Evolutionary conservation across 2,113 vertebrate species (phyloP), one percentile per base, ranked within the genome.

Genomic region (Hydrolagus affinis): DNA sequence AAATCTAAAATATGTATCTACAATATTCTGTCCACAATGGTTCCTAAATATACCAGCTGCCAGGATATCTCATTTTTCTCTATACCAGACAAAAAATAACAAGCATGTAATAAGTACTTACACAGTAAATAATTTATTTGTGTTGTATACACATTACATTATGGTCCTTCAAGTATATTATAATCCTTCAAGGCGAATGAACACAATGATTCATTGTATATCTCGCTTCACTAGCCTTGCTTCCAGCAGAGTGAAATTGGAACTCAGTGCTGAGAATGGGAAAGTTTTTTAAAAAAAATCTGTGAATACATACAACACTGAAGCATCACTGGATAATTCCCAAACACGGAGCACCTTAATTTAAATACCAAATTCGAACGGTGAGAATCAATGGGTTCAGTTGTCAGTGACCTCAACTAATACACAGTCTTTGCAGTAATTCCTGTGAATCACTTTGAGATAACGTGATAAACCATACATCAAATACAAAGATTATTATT

Each of bases 111-210:
- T 44, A 44, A 75, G 32, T 21, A 19, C 32, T 75, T 44, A 10
- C 17, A 57, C 19, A 0, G 32, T 75, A 57, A 75, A 75, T 75
- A 56, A 75, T 75, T 75, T 69, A 69, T 1, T 69, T 21, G 73
- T 44, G 30, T 17, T 75, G 73, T n/a, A 7, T 17, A 75, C 32
- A 75, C 73, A 75, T 57, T 75, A 75, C 73, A 75, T n/a, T 56
- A 8, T 10, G 32, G 56, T 56, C 30, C 32, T 75, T 75, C 73
- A 75, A 75, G 73, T 75, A 75, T 30, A 75, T n/a, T 56, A 8
- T 10, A 19, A 75, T 56, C 30, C 32, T 75, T 75, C 73, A 75
- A 75, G 73, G 73, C 56, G 28, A 75, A 75, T 56, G 32, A 21
- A 75, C 30, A 75, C n/a, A 75, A 75, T 74, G 72, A 28, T 74